phyloP scores from a whole-genome alignment of 2,797 vertebrate species.

The Gymnodraco acuticeps region DNA sequence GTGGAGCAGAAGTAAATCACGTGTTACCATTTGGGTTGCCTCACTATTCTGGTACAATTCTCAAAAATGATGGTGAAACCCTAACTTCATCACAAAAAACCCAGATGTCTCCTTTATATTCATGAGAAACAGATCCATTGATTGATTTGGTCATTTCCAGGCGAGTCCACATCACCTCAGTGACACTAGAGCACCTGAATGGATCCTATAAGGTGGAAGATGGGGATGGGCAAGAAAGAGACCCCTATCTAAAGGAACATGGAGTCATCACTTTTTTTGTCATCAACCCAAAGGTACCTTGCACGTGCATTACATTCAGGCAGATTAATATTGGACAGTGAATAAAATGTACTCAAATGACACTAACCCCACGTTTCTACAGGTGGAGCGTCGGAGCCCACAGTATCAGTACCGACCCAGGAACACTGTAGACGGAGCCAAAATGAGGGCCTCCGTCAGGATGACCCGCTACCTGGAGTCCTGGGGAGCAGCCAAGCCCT shows the following conservation, averaged over 20 bases:
- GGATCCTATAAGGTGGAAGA: slow-evolving; percentile 95
- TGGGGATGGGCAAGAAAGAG: slow-evolving; percentile 92
- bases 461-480: slow-evolving; percentile 97
- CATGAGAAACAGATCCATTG: not conserved
- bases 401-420: slow-evolving; percentile 91
- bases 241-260: slow-evolving; percentile 94
- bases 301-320: slow-evolving; percentile 18
- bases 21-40: too few relatives aligned
- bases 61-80: not conserved
- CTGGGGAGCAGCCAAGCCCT: slow-evolving; percentile 96
- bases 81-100: not conserved
- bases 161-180: slow-evolving; percentile 94
- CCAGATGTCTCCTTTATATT: slow-evolving; percentile 5
- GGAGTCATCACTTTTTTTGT: slow-evolving; percentile 93
- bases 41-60: too few relatives aligned
- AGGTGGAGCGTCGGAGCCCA: slow-evolving; percentile 92
- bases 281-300: slow-evolving; percentile 92
- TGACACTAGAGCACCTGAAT: slow-evolving; percentile 93
- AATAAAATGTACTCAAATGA: slow-evolving; percentile 2
- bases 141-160: slow-evolving; percentile 76
- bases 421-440: slow-evolving; percentile 89
- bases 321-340: not conserved
- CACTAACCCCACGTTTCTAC: slow-evolving; percentile 6
- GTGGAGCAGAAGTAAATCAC: slow-evolving; percentile 36
- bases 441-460: slow-evolving; percentile 95